phyloP scores from a whole-genome alignment of 2,888 invertebrate genomes.

The Noctua janthe region DNA sequence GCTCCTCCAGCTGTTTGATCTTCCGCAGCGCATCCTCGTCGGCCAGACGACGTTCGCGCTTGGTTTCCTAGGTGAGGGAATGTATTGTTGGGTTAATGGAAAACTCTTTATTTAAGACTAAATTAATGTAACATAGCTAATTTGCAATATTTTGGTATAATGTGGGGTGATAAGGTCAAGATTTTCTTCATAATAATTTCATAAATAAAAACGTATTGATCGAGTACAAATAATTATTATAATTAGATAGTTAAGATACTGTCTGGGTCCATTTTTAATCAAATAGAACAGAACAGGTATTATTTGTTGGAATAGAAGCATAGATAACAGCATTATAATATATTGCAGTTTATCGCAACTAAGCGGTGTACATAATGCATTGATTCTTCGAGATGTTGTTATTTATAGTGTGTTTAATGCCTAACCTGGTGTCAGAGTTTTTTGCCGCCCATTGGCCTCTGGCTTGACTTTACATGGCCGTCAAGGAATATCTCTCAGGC shows the following conservation, averaged over 20 bases:
- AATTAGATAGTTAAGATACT: not conserved
- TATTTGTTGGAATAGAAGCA: not conserved
- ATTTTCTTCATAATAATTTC: not conserved
- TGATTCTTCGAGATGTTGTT: not conserved
- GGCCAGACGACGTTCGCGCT: slow-evolving; percentile 97
- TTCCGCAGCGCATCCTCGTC: slow-evolving; percentile 98
- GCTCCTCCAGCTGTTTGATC: slow-evolving; percentile 98
- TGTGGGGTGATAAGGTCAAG: not conserved
- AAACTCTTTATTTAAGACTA: not conserved
- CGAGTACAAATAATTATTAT: not conserved
- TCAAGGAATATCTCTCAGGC: no score
- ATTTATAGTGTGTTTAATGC: no score
- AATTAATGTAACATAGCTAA: not conserved
- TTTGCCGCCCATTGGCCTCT: no score
- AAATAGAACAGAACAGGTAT: not conserved
- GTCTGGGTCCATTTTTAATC: not conserved
- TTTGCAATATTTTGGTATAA: not conserved
- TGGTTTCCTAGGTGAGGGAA: slow-evolving; percentile 92
- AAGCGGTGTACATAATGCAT: not conserved
- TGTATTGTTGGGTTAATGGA: not conserved
- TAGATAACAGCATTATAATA: not conserved
- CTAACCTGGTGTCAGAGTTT: no score
- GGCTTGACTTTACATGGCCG: no score
- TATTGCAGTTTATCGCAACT: not conserved
- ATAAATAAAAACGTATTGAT: not conserved